Conservation (phyloP, 2,888 invertebrate genomes). For the Syrphus vitripennis region DNA sequence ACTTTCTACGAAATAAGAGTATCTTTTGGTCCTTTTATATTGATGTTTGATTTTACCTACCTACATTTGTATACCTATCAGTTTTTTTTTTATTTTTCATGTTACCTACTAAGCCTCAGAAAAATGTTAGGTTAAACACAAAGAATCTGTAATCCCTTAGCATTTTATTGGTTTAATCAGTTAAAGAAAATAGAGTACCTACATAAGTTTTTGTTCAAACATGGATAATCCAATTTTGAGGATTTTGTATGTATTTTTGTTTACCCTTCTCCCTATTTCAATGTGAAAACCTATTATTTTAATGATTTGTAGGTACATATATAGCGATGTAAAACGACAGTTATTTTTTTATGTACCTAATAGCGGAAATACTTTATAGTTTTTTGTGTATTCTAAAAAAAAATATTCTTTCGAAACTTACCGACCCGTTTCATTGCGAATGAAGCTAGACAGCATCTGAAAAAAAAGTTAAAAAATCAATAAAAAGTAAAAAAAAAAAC, state of each 20-base stretch:
- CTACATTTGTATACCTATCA: not conserved
- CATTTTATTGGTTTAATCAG: not conserved
- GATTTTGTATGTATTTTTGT: not conserved
- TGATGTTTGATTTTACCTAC: constrained; percentile 36
- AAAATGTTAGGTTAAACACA: not conserved
- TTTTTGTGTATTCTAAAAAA: too few species aligned
- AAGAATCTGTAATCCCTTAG: not conserved
- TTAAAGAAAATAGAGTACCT: not conserved
- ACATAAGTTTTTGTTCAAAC: not conserved
- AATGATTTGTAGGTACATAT: not conserved
- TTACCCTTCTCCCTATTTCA: not conserved
- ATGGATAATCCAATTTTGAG: not conserved
- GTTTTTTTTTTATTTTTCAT: constrained; percentile 21
- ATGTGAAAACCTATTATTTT: not conserved
- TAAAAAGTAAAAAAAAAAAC: too few species aligned
- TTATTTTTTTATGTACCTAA: not conserved
- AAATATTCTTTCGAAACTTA: not conserved
- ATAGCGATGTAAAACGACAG: too few species aligned
- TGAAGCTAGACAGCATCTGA: not conserved
- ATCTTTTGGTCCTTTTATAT: constrained; percentile 10
- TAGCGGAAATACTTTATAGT: too few species aligned
- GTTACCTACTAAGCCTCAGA: too few species aligned
- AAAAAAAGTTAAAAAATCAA: too few species aligned
- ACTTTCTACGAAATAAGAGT: not conserved
- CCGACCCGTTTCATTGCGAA: not conserved